These are phyloP conservation scores for Eupeodes latifasciatus DNA, from an alignment of 2,888 invertebrate genomes.

Conservation along the genomic window DNA sequence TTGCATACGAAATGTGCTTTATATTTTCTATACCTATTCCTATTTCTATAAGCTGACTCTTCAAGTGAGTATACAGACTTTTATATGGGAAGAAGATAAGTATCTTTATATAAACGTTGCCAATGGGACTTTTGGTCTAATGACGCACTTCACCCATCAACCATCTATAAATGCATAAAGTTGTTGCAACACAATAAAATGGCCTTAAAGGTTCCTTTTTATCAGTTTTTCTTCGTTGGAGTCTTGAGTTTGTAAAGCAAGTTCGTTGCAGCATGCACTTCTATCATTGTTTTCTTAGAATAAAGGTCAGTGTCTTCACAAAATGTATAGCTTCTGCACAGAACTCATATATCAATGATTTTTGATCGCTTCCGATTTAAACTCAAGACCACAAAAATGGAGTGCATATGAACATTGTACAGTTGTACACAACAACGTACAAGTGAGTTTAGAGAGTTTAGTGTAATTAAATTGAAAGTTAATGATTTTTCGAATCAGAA, in stretches of 20 bases:
- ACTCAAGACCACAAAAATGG: neutral
- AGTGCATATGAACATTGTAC: neutral
- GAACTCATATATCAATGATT: conserved; percentile 48
- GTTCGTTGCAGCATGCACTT: conserved; percentile 21
- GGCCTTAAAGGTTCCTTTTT: conserved; percentile 53
- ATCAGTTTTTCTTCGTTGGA: conserved; percentile 60
- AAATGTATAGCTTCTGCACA: neutral
- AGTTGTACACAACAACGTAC: neutral
- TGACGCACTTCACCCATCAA: conserved; percentile 29
- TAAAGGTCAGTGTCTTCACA: conserved; percentile 10
- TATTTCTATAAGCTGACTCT: neutral
- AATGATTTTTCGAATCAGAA: conserved; percentile 60
- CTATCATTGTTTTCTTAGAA: conserved; percentile 45
- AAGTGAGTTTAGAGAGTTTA: neutral
- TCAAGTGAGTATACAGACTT: conserved; percentile 34
- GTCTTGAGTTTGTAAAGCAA: conserved; percentile 4
- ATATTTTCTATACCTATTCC: conserved; percentile 41
- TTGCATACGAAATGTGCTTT: too few relatives aligned
- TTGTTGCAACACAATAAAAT: conserved; percentile 41
- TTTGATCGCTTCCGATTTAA: conserved; percentile 67
- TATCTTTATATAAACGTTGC: conserved; percentile 34
- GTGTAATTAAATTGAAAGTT: conserved; percentile 66
- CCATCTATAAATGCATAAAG: neutral
- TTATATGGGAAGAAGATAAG: conserved; percentile 26
- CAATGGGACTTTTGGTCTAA: conserved; percentile 40